Conservation (phyloP, 1,140 invertebrate species). For the Drosophila guanche region DNA sequence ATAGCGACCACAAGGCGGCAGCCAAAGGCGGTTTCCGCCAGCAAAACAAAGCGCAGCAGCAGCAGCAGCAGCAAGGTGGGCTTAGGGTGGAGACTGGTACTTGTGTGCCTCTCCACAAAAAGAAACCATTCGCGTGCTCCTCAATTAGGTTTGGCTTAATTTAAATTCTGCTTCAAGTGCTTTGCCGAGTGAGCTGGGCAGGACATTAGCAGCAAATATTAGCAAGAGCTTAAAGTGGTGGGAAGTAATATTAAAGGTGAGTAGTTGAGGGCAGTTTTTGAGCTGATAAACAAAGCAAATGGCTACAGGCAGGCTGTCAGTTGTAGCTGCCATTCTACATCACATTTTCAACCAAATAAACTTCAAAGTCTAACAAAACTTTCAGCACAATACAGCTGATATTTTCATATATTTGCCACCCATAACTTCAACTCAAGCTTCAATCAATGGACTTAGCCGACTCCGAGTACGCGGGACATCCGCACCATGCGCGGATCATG, state of each 20-base stretch:
- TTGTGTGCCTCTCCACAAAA: conserved; percentile 21
- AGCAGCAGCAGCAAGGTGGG: conserved; percentile 2
- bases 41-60: conserved; percentile 48
- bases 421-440: neutral
- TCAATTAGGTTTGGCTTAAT: conserved; percentile 75
- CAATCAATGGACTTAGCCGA: conserved; percentile 35
- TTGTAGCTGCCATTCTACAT: neutral
- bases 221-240: conserved; percentile 50
- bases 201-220: conserved; percentile 64
- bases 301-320: neutral
- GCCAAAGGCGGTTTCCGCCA: conserved; percentile 19
- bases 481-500: conserved; percentile 35
- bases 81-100: neutral
- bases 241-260: conserved; percentile 7
- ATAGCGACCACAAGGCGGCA: conserved; percentile 56
- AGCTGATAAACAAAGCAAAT: neutral
- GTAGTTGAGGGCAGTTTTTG: conserved; percentile 28
- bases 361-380: conserved; percentile 8
- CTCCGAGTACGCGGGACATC: conserved; percentile 17
- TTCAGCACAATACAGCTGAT: too few species aligned
- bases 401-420: too few species aligned
- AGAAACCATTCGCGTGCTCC: conserved; percentile 32
- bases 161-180: conserved; percentile 74
- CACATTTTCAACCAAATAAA: neutral
- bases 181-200: conserved; percentile 36